Evolutionary conservation across 2,797 vertebrate species (phyloP), one percentile per base, ranked within the genome.

Genomic region (Anguilla anguilla): DNA sequence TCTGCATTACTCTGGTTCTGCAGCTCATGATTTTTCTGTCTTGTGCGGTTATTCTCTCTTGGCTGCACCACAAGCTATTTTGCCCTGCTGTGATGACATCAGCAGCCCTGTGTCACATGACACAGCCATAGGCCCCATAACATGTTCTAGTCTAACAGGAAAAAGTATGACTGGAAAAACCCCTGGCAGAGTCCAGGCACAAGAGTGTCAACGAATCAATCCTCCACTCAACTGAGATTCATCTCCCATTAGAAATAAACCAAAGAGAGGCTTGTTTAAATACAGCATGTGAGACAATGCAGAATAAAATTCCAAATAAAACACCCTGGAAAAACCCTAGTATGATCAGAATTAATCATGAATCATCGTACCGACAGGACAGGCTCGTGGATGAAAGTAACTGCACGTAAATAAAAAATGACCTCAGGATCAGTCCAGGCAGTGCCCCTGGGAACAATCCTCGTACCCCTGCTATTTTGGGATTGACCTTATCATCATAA

Each of bases 361-460:
- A 67, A 67, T 67, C 61, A 67, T 57, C 55, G 10, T 9, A 67
- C 22, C 6, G 25, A n/a, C 5, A 25, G 61, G 61, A 67, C 22
- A n/a, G 61, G 22, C 61, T 25, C n/a, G 61, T 67, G 61, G 61
- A 25, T 67, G 25, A 25, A 6, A n/a, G n/a, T 67, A n/a, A 67
- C 25, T 25, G 61, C 22, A n/a, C 61, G 6, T 7, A 67, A 67
- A 67, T 67, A 25, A 4, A 67, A 25, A 67, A 57, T 13, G 28
- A 31, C 31, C 72, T 43, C 72, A 39, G 72, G 72, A 2, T 17
- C 31, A 84, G 61, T 86, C 59, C 35, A 13, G 15, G 25, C 49
- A 35, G 85, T 84, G 46, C 86, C 53, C 25, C 86, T 81, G 85
- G 69, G 86, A 82, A 59, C 69, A 88, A 35, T 55, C 43, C 67